Conservation (phyloP, 2,113 vertebrate genomes). For the Chitala chitala region DNA sequence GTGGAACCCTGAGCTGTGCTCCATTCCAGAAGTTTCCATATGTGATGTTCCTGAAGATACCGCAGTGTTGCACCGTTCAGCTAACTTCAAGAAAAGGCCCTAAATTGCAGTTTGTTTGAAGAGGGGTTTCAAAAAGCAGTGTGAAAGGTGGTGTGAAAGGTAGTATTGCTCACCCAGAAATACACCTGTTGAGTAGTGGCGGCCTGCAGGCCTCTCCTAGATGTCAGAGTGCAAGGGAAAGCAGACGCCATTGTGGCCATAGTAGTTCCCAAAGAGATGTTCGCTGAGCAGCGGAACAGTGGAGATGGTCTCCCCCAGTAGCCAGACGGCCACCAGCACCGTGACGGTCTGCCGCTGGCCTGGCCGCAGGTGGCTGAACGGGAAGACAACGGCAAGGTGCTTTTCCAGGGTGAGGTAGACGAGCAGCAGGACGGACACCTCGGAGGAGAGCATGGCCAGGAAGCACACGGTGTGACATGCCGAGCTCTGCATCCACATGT, state of each 20-base stretch:
- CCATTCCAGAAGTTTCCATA: too few species aligned
- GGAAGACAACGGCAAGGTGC: conserved; percentile 75
- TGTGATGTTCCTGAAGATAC: too few species aligned
- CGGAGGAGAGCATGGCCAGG: conserved; percentile 73
- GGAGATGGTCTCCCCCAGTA: conserved; percentile 69
- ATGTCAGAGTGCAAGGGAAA: conserved; percentile 74
- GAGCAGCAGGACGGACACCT: conserved; percentile 74
- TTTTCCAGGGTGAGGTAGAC: conserved; percentile 79
- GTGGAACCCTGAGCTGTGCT: too few species aligned
- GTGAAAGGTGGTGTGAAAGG: background rate
- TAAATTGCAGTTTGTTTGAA: too few species aligned
- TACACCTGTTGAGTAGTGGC: conserved; percentile 73
- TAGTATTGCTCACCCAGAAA: conserved; percentile 68
- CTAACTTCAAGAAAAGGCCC: too few species aligned
- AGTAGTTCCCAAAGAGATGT: conserved; percentile 76
- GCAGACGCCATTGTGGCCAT: conserved; percentile 75
- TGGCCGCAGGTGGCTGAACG: conserved; percentile 69
- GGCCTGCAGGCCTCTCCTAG: conserved; percentile 68
- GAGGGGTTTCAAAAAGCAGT: too few species aligned
- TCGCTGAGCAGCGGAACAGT: conserved; percentile 67
- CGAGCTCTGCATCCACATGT: conserved; percentile 74
- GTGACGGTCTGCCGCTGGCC: conserved; percentile 62
- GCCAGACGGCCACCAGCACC: conserved; percentile 64
- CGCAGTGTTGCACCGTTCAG: too few species aligned
- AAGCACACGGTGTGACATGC: conserved; percentile 70